Evolutionary conservation across 2,113 vertebrate genomes (phyloP), one percentile per base, ranked within the genome.

Genomic region (Petaurus breviceps): DNA sequence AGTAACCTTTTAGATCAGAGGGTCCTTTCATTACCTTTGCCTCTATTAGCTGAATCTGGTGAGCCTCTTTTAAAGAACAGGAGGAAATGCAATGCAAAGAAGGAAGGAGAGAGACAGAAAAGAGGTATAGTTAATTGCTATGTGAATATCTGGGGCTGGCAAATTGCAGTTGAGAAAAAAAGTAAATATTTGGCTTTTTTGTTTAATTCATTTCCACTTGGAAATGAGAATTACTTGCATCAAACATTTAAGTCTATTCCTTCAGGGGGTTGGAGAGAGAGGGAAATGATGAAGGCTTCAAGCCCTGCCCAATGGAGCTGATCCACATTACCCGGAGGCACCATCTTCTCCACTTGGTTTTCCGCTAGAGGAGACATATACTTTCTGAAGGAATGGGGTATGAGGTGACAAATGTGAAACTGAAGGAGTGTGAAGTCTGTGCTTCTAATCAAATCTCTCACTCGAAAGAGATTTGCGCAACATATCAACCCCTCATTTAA

Each of bases 141-240:
- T 91, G 61, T 92, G 94, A 92, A 31, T 95, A 53, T 94, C 96
- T 84, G 6, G 19, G 96, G 49, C 95, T 92, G 91, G 94, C 90
- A 97, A 98, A 97, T 95, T 94, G 96, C 95, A 97, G 95, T 61
- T 97, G 96, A 97, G 94, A 26, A 96, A 94, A 55, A 96, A 97
- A 96, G 91, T 47, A 90, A 53, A 97, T 68, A 68, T 94, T 91
- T 96, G 95, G 84, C 77, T 96, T 96, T 97, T 96, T 90, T 91
- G 94, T 95, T 96, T 96, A 97, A 97, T 94, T 96, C 51, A 94
- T 96, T 96, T 97, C 96, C 94, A 95, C 96, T 96, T 97, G 95
- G 97, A 96, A 98, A 96, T 97, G 95, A 93, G 93, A 97, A 97
- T 94, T 94, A 96, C 96, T 94, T 96, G 49, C 91, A 96, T 92